Evolutionary conservation across 2,797 vertebrate genomes (phyloP), one percentile per base, ranked within the genome.

Genomic region (Cryptoblepharus egeriae): DNA sequence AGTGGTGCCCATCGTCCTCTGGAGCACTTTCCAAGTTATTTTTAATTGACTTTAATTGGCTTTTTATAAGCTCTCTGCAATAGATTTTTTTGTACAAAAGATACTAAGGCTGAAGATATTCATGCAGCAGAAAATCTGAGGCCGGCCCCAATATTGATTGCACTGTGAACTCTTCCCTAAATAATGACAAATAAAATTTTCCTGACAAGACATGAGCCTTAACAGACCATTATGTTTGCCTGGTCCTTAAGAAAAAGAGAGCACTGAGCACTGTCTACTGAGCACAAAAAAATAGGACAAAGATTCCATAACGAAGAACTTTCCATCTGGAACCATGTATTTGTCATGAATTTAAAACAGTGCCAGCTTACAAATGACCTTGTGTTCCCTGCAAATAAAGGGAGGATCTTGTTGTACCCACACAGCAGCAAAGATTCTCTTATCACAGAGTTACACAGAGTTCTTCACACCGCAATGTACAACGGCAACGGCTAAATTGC

Each of bases 51-150:
- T 83, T 60, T 52, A 57, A 79, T 55, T 1, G 18, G 49, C 64
- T 68, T 75, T 84, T 85, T 3, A 76, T 80, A 89, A 75, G 87
- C 37, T 8, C 22, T 42, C 84, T 81, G 87, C 32, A 49, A 32
- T 37, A 78, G 77, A 80, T 39, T n/a, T 39, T n/a, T 77, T 74
- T 9, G 45, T 8, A 3, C 79, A 79, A 65, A 85, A 70, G 35
- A 61, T 87, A 75, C 86, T 84, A 88, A 75, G 78, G 49, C 37
- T 37, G 30, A 80, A 85, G 88, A 86, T 80, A 3, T 89, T 90
- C 82, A 64, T 87, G 84, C 85, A 85, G 82, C 84, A 87, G 75
- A 90, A 89, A 86, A 77, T 37, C 39, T 1, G 64, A 88, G 82
- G 85, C 76, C 88, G 82, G 85, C 76, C 60, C 90, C 91, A 89